These are phyloP conservation scores for Pelosia muscerda DNA, from an alignment of 2,888 invertebrate species.

Conservation along the genomic window DNA sequence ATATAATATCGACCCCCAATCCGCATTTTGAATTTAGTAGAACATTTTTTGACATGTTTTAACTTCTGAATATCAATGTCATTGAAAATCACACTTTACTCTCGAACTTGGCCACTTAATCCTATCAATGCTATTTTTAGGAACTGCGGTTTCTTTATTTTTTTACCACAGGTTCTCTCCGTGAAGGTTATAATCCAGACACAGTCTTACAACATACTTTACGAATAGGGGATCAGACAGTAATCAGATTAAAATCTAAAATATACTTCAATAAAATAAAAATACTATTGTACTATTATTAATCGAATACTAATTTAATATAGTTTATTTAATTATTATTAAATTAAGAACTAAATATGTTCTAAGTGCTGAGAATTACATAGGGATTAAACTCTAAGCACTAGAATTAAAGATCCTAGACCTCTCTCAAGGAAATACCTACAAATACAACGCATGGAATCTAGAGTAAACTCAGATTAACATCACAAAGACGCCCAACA, in stretches of 20 bases:
- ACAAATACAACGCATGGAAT: background rate
- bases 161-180: too few relatives aligned
- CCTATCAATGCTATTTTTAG: background rate
- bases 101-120: background rate
- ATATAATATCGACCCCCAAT: background rate
- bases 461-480: background rate
- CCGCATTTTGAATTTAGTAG: background rate
- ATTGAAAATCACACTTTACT: background rate
- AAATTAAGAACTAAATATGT: too few relatives aligned
- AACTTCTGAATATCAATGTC: background rate
- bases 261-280: too few relatives aligned
- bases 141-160: too few relatives aligned
- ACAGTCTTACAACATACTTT: background rate
- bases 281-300: too few relatives aligned
- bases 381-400: background rate
- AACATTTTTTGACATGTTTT: background rate
- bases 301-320: too few relatives aligned
- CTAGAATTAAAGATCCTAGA: background rate
- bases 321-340: too few relatives aligned
- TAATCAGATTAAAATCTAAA: too few relatives aligned
- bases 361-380: too few relatives aligned
- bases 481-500: background rate
- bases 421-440: background rate
- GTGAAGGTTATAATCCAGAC: too few relatives aligned
- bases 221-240: too few relatives aligned